Conservation (phyloP, 2,113 vertebrate genomes). For the Channa maculata region DNA sequence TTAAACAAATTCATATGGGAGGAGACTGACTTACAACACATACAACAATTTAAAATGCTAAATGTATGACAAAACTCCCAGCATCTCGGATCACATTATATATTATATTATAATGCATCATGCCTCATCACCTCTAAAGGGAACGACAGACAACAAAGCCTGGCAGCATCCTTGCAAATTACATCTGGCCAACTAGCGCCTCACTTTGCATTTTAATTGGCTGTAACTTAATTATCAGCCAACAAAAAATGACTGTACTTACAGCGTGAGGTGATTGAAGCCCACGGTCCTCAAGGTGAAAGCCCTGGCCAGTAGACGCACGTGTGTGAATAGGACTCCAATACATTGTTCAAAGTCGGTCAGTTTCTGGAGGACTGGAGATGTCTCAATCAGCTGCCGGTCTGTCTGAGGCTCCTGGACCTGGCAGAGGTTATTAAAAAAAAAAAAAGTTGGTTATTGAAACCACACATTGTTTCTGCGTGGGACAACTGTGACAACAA, state of each 20-base stretch:
- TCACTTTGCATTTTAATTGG: slow-evolving; percentile 66
- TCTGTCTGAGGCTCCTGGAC: slow-evolving; percentile 96
- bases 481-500: no score
- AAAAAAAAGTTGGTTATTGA: background rate
- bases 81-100: slow-evolving; percentile 55
- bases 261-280: slow-evolving; percentile 99
- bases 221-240: slow-evolving; percentile 21
- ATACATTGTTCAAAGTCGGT: slow-evolving; percentile 94
- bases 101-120: slow-evolving; percentile 51
- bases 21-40: slow-evolving; percentile 20
- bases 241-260: slow-evolving; percentile 72
- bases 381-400: slow-evolving; percentile 95
- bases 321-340: slow-evolving; percentile 94
- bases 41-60: slow-evolving; percentile 47
- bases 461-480: no score
- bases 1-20: slow-evolving; percentile 41
- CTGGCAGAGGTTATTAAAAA: slow-evolving; percentile 68
- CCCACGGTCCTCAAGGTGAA: slow-evolving; percentile 98
- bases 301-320: slow-evolving; percentile 93
- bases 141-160: slow-evolving; percentile 20
- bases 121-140: slow-evolving; percentile 58
- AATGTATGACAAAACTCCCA: slow-evolving; percentile 32
- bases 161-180: slow-evolving; percentile 48
- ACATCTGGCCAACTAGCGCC: slow-evolving; percentile 22
- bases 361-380: slow-evolving; percentile 97